A percentile compares a stretch with the other conserved stretches of the same genome.
Conservation (phyloP, 2,113 vertebrate genomes). For the Coptodon rendalli region DNA sequence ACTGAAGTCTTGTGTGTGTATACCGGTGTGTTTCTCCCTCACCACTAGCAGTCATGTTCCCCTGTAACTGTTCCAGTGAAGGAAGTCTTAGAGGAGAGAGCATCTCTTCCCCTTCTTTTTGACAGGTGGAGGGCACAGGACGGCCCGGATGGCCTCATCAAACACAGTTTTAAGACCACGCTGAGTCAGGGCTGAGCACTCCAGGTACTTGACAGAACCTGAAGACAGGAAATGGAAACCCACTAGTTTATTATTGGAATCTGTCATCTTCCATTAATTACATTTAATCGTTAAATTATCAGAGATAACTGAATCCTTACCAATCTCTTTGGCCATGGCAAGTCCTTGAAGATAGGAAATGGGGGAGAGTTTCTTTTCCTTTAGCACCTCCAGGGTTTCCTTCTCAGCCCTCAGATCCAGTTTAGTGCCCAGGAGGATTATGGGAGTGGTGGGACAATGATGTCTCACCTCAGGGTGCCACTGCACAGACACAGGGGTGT, state of each 20-base stretch:
- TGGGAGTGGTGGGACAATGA: neutral
- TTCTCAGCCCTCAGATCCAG: neutral
- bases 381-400: neutral
- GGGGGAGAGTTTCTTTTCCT: neutral
- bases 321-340: conserved; percentile 93
- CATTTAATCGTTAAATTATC: neutral
- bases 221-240: neutral
- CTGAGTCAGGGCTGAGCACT: conserved; percentile 94
- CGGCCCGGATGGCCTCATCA: conserved; percentile 93
- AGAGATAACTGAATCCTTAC: conserved; percentile 55
- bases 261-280: neutral
- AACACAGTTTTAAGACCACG: conserved; percentile 98
- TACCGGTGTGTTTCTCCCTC: neutral
- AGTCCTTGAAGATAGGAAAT: neutral
- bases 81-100: conserved; percentile 77
- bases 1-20: neutral
- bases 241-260: neutral
- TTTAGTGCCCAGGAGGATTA: neutral
- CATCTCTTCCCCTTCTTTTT: conserved; percentile 91
- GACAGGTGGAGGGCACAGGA: conserved; percentile 89
- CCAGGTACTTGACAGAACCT: conserved; percentile 95
- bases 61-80: conserved; percentile 17
- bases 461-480: neutral
- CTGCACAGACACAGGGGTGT: neutral
- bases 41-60: conserved; percentile 62